Evolutionary conservation across 2,113 vertebrate species (phyloP), one percentile per base, ranked within the genome.

Genomic region (Pipra filicauda): DNA sequence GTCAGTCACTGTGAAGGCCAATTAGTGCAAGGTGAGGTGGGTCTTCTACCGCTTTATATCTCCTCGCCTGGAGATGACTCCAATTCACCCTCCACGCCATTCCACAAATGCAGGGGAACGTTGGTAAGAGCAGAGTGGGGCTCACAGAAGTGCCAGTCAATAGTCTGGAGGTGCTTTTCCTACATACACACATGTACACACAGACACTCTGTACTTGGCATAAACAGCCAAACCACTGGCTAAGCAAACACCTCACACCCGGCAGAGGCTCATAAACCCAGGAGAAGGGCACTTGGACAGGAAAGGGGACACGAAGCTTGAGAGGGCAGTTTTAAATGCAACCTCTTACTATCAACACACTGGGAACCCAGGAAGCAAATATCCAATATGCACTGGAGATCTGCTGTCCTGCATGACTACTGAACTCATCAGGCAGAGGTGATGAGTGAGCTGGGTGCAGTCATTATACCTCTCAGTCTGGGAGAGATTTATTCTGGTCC

Each of bases 401-500:
- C 30, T 71, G 91, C 86, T 87, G 83, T 75, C 95, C 95, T 0
- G 3, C 67, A 31, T 11, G 52, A 95, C 78, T 87, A 83, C 85
- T 72, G 87, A 91, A 77, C 78, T 67, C 88, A 82, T 72, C 79
- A 89, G 80, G 96, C 91, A 93, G 85, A 77, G 79, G 83, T 79
- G 92, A 61, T 89, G 78, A 79, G 88, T 3, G 73, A 95, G 93
- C 85, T 90, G 86, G 80, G 66, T 15, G 48, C 78, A 93, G 51
- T 37, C 92, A 87, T 91, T 90, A 62, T 2, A 90, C n/a, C 81
- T 81, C 83, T 82, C 9, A 4, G n/a, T 26, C 93, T 93, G 59
- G 33, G 49, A 96, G 66, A 96, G 70, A 96, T 94, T 96, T 95
- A 96, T 89, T 93, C 91, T 76, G 84, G 86, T 55, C 88, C 85